phyloP scores from a whole-genome alignment of 2,888 invertebrate genomes.

The Cheilosia impressa region DNA sequence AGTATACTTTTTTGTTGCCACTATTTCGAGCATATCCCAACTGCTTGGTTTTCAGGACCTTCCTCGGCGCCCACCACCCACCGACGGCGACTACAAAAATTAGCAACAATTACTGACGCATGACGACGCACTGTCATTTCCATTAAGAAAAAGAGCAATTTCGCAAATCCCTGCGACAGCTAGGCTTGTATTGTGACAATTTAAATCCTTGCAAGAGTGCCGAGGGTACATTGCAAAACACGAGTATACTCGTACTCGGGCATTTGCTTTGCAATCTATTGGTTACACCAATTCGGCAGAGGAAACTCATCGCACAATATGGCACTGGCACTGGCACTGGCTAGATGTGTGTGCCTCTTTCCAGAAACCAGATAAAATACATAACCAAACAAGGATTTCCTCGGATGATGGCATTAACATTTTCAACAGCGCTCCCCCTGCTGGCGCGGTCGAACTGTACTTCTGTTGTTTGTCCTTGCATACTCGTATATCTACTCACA shows the following conservation, averaged over 20 bases:
- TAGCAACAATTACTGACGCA: slow-evolving; percentile 44
- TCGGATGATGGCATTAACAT: slow-evolving; percentile 62
- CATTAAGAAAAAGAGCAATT: slow-evolving; percentile 22
- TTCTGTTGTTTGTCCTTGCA: slow-evolving; percentile 39
- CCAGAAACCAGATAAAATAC: slow-evolving; percentile 40
- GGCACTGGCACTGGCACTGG: not conserved
- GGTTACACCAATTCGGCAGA: slow-evolving; percentile 49
- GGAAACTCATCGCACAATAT: slow-evolving; percentile 26
- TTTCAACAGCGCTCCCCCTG: slow-evolving; percentile 5
- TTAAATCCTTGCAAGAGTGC: slow-evolving; percentile 16
- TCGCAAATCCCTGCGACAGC: slow-evolving; percentile 41
- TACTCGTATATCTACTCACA: slow-evolving; percentile 28
- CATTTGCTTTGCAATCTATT: slow-evolving; percentile 40
- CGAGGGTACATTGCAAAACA: slow-evolving; percentile 10
- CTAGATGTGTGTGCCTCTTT: slow-evolving; percentile 5
- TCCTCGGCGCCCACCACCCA: not conserved
- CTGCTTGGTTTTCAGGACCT: not conserved
- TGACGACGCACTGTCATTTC: slow-evolving; percentile 11
- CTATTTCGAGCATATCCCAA: not conserved
- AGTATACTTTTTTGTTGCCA: too few relatives aligned
- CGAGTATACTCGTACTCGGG: slow-evolving; percentile 8
- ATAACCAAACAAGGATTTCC: slow-evolving; percentile 54
- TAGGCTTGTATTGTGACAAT: slow-evolving; percentile 34
- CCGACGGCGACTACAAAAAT: slow-evolving; percentile 7
- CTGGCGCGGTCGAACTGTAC: slow-evolving; percentile 9